Conservation (phyloP, 2,888 invertebrate genomes). For the Rhamphomyia laevipes region DNA sequence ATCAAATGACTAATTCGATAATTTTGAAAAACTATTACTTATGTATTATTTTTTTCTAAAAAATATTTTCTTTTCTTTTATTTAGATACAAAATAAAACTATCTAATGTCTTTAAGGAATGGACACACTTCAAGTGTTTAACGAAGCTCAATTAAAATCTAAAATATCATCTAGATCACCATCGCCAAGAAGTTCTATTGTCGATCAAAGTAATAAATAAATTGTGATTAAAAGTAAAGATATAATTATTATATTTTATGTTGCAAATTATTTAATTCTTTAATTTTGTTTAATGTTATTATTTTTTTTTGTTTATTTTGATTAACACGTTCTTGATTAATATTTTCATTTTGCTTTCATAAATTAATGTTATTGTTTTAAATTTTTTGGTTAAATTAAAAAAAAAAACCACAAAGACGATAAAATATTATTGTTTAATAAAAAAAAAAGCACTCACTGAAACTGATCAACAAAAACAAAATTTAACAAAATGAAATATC, state of each 20-base stretch:
- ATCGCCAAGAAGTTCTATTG: slow-evolving; percentile 27
- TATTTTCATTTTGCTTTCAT: background rate
- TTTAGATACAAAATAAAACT: too few species aligned
- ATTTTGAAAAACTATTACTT: too few species aligned
- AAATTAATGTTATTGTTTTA: background rate
- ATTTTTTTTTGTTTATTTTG: background rate
- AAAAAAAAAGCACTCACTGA: too few species aligned
- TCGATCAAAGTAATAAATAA: slow-evolving; percentile 28
- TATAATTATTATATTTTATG: background rate
- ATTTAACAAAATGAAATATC: slow-evolving; percentile 13
- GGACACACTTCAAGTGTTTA: background rate
- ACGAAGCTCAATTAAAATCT: background rate
- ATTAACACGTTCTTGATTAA: background rate
- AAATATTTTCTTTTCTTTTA: too few species aligned
- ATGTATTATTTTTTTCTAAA: too few species aligned
- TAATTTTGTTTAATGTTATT: background rate
- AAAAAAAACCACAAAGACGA: too few species aligned
- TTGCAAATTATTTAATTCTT: background rate
- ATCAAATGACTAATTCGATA: too few species aligned
- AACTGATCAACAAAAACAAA: background rate
- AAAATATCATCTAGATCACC: slow-evolving; percentile 30
- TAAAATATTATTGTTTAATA: too few species aligned
- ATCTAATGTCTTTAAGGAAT: background rate
- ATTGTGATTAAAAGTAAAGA: background rate
- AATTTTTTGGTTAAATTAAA: background rate